Percentiles rank a stretch among this genome's conserved stretches.
Evolutionary conservation across 2,797 vertebrate species (phyloP).

Genomic region (Hephaestus fuliginosus): DNA sequence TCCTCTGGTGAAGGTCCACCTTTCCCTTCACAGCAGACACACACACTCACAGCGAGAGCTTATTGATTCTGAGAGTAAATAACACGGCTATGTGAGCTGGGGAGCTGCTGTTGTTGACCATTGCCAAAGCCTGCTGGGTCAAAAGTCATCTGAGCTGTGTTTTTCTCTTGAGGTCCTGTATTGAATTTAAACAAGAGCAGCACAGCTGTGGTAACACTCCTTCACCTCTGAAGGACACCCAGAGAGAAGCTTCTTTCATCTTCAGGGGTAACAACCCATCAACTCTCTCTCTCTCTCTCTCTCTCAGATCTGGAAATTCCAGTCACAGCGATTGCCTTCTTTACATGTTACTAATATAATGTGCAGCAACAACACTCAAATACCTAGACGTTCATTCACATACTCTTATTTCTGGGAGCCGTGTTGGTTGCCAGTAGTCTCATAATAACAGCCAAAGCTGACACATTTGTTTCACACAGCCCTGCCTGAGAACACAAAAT

Average conservation of each 20-base stretch:
- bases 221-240: constrained; percentile 80
- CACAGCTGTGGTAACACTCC: constrained; percentile 84
- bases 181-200: constrained; percentile 82
- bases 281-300: constrained; percentile 47
- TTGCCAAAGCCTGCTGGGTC: constrained; percentile 79
- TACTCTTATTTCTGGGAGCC: background rate
- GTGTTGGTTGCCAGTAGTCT: constrained; percentile 2
- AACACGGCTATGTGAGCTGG: constrained; percentile 66
- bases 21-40: constrained; percentile 64
- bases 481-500: constrained; percentile 10
- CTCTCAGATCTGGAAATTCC: constrained; percentile 39
- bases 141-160: constrained; percentile 76
- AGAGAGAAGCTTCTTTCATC: constrained; percentile 79
- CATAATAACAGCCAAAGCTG: constrained; percentile 3
- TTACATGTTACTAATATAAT: constrained; percentile 24
- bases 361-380: constrained; percentile 27
- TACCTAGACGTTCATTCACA: constrained; percentile 25
- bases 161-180: constrained; percentile 78
- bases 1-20: constrained; percentile 27
- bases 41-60: constrained; percentile 59
- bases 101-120: constrained; percentile 79
- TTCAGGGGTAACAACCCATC: constrained; percentile 59
- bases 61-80: constrained; percentile 82
- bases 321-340: constrained; percentile 19
- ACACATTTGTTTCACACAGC: constrained; percentile 28